Percentiles rank a stretch among this genome's conserved stretches.
Conservation (phyloP, 2,888 invertebrate genomes). For the Coelinius sp. region DNA sequence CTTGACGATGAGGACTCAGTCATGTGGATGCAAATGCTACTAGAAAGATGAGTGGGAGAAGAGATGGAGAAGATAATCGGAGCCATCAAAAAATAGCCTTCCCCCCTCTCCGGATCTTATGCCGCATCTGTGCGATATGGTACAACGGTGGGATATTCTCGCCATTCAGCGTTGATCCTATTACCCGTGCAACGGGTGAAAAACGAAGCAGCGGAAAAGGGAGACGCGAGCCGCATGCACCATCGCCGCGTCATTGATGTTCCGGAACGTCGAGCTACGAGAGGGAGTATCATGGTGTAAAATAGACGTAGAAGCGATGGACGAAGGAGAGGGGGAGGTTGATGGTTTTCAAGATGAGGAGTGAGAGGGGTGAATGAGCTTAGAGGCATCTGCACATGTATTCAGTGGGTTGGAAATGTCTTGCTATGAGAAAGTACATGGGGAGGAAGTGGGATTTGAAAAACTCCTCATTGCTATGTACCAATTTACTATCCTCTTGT, state of each 20-base stretch:
- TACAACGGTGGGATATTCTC: conserved; percentile 30
- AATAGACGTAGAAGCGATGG: background rate
- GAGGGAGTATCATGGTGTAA: conserved; percentile 29
- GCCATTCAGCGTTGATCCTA: conserved; percentile 40
- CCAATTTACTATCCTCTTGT: conserved; percentile 1
- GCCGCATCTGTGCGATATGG: conserved; percentile 6
- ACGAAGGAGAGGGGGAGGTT: background rate
- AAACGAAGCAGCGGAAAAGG: conserved; percentile 36
- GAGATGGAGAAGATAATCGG: conserved; percentile 34
- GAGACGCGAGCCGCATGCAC: conserved; percentile 38
- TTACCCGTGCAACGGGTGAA: conserved; percentile 37
- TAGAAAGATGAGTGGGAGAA: background rate
- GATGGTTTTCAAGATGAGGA: background rate
- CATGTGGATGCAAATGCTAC: background rate
- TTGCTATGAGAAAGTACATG: background rate
- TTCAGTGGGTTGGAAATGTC: background rate
- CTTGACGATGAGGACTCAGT: conserved; percentile 22
- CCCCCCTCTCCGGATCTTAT: background rate
- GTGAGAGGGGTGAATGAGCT: background rate
- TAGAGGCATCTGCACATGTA: background rate
- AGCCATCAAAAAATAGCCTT: conserved; percentile 35
- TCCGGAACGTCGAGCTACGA: conserved; percentile 35
- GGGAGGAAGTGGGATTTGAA: background rate
- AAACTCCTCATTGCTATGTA: background rate
- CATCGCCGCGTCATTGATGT: conserved; percentile 37